phyloP scores from a whole-genome alignment of 2,888 invertebrate genomes.

The Chrysopilus asiliformis region DNA sequence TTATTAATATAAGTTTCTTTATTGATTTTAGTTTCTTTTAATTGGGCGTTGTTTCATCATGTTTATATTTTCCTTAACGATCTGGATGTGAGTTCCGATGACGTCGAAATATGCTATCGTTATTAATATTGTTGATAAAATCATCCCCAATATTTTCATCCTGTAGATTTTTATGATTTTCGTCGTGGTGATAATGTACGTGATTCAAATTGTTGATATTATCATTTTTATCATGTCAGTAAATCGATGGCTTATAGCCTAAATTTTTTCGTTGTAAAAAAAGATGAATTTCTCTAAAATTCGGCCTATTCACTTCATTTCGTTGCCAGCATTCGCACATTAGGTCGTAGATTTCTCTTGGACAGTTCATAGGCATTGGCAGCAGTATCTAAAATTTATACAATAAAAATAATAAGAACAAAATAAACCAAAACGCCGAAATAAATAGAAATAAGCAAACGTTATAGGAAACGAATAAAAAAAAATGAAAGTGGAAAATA shows the following conservation, averaged over 20 bases:
- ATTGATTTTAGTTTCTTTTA: no score
- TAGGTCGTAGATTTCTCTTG: constrained; percentile 72
- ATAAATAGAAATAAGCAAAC: neutral
- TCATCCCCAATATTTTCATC: no score
- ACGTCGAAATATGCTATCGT: no score
- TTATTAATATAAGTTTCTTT: no score
- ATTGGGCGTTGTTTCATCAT: no score
- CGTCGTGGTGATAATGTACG: no score
- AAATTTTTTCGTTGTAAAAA: constrained; percentile 69
- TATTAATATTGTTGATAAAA: no score
- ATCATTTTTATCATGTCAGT: no score
- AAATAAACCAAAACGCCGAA: neutral
- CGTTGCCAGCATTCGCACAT: constrained; percentile 81
- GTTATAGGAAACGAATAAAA: neutral
- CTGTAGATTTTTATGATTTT: no score
- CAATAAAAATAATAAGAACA: neutral
- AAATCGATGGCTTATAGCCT: constrained; percentile 34
- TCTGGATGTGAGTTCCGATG: no score
- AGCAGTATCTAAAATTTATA: constrained; percentile 39
- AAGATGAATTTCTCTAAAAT: constrained; percentile 72
- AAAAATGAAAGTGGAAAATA: neutral
- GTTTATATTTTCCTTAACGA: no score
- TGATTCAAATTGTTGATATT: no score
- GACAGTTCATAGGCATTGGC: constrained; percentile 60
- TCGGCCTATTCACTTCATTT: constrained; percentile 60